Conservation (phyloP, 2,797 vertebrate species). For the Sus cebifrons region DNA sequence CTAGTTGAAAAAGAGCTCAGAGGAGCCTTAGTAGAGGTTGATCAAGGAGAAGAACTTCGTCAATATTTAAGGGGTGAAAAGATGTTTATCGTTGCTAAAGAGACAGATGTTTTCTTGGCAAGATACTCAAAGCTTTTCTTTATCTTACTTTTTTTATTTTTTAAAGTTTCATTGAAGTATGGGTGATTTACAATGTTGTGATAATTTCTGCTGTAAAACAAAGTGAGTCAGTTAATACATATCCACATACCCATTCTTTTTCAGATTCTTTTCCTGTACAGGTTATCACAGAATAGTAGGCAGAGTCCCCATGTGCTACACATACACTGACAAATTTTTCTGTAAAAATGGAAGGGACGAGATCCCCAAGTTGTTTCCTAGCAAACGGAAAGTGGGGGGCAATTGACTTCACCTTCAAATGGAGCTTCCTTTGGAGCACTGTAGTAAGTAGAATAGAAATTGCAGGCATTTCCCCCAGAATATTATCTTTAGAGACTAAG, state of each 20-base stretch:
- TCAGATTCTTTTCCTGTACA: too few species aligned
- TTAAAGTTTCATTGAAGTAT: too few species aligned
- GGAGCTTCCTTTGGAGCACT: neutral
- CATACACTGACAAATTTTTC: neutral
- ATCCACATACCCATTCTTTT: too few species aligned
- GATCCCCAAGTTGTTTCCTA: slow-evolving; percentile 13
- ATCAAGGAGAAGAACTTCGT: neutral
- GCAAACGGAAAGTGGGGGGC: slow-evolving; percentile 29
- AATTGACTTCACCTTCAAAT: neutral
- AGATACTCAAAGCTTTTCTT: slow-evolving; percentile 51
- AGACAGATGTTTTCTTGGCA: slow-evolving; percentile 16
- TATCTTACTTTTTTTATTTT: neutral
- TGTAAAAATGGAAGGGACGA: slow-evolving; percentile 40
- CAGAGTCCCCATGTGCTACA: too few species aligned
- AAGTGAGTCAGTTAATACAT: too few species aligned
- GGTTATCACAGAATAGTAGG: too few species aligned
- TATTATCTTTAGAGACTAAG: slow-evolving; percentile 55
- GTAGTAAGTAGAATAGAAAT: slow-evolving; percentile 44
- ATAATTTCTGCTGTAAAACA: too few species aligned
- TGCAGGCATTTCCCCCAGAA: neutral
- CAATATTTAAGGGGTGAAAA: neutral
- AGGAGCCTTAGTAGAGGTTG: neutral
- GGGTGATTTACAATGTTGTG: too few species aligned
- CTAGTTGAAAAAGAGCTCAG: neutral
- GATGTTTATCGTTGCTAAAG: neutral